Evolutionary conservation across 2,113 vertebrate species (phyloP).

Genomic region (Trachemys scripta): DNA sequence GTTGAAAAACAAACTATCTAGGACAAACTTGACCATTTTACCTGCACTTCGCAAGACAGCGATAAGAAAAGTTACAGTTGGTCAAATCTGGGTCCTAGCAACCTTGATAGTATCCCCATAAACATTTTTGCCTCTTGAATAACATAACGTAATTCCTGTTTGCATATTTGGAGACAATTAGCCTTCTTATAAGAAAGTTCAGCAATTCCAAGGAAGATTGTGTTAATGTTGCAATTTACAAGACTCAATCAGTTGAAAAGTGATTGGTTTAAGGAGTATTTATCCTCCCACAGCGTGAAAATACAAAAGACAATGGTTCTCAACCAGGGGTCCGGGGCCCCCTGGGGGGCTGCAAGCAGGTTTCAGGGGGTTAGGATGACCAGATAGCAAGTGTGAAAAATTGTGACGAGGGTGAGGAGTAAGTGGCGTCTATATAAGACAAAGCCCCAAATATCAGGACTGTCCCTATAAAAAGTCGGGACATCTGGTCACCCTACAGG

Average conservation of each 20-base stretch:
- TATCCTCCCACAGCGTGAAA: not conserved
- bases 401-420: too few relatives aligned
- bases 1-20: not conserved
- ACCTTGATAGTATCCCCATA: accelerated
- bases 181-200: not conserved
- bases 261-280: not conserved
- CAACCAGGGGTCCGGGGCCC: too few relatives aligned
- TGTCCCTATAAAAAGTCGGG: too few relatives aligned
- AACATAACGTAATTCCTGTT: not conserved
- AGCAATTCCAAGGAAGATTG: not conserved
- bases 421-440: too few relatives aligned
- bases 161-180: not conserved
- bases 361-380: too few relatives aligned
- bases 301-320: not conserved
- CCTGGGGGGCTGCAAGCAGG: too few relatives aligned
- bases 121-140: not conserved
- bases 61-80: not conserved
- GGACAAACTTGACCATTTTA: not conserved
- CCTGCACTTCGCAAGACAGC: accelerated
- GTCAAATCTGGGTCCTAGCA: not conserved
- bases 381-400: too few relatives aligned
- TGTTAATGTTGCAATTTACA: not conserved
- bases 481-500: too few relatives aligned
- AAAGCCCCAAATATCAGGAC: too few relatives aligned
- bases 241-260: not conserved